Evolutionary conservation across 2,113 vertebrate species (phyloP).

Genomic region (Seriola quinqueradiata): DNA sequence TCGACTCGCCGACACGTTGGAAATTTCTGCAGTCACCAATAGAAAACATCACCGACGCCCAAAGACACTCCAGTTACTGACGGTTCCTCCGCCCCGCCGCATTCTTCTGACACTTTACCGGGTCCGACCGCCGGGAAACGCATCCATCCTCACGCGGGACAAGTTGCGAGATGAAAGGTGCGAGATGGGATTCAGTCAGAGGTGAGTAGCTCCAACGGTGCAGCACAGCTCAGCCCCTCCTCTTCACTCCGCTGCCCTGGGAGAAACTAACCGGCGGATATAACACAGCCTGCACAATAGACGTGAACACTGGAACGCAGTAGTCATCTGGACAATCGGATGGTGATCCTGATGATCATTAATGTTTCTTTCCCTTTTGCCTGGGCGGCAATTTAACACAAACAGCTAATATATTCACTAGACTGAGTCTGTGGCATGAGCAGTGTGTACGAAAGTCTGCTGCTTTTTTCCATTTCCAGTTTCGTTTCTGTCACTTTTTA

Average conservation of each 20-base stretch:
- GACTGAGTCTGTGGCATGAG: neutral
- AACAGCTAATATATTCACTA: neutral
- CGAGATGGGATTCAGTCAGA: slow-evolving; percentile 58
- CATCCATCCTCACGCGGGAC: slow-evolving; percentile 76
- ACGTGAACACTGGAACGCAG: slow-evolving; percentile 10
- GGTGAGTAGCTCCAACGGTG: slow-evolving; percentile 71
- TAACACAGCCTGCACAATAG: slow-evolving; percentile 25
- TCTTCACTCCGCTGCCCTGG: slow-evolving; percentile 54
- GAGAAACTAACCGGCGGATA: slow-evolving; percentile 55
- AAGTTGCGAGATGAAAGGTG: slow-evolving; percentile 67
- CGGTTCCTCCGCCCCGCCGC: slow-evolving; percentile 28
- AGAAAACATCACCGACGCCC: slow-evolving; percentile 77
- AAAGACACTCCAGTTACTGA: slow-evolving; percentile 45
- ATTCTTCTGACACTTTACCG: slow-evolving; percentile 51
- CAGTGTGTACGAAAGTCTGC: neutral
- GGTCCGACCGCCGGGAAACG: slow-evolving; percentile 33
- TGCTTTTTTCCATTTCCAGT: neutral
- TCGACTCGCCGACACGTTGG: slow-evolving; percentile 65
- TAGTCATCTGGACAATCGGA: neutral
- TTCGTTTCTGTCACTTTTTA: neutral
- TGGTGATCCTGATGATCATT: neutral
- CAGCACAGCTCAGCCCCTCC: slow-evolving; percentile 72
- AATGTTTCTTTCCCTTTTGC: neutral
- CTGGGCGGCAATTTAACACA: neutral
- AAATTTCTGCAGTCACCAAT: slow-evolving; percentile 73